Evolutionary conservation across 2,797 vertebrate genomes (phyloP).

Genomic region (Gymnodraco acuticeps): DNA sequence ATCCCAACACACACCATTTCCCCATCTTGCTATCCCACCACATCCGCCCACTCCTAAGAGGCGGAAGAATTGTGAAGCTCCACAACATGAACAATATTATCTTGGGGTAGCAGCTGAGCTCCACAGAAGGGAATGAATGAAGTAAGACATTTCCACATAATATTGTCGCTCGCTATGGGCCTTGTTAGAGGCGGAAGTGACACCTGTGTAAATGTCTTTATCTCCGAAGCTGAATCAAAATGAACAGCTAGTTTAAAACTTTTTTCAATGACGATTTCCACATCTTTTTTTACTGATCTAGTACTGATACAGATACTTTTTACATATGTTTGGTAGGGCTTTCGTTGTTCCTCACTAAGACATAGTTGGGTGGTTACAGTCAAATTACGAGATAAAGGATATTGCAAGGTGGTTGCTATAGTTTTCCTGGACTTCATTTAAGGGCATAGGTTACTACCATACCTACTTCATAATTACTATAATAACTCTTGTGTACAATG

Average conservation of each 20-base stretch:
- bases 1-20: constrained; percentile 13
- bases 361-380: not conserved
- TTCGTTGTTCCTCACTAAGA: not conserved
- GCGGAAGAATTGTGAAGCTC: constrained; percentile 51
- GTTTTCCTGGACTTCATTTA: too few relatives aligned
- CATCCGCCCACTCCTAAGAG: constrained; percentile 49
- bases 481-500: too few relatives aligned
- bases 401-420: too few relatives aligned
- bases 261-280: not conserved
- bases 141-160: constrained; percentile 55
- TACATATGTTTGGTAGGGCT: not conserved
- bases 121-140: constrained; percentile 55
- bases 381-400: not conserved
- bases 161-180: constrained; percentile 40
- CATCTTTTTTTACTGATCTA: not conserved
- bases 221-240: constrained; percentile 17
- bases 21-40: constrained; percentile 42
- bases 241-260: constrained; percentile 16
- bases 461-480: too few relatives aligned
- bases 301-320: not conserved
- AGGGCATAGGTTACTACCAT: too few relatives aligned
- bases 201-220: constrained; percentile 40
- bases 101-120: constrained; percentile 67
- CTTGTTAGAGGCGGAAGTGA: constrained; percentile 24
- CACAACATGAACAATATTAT: constrained; percentile 71